Evolutionary conservation across 2,797 vertebrate species (phyloP).

Genomic region (Ctenopoma multispine): DNA sequence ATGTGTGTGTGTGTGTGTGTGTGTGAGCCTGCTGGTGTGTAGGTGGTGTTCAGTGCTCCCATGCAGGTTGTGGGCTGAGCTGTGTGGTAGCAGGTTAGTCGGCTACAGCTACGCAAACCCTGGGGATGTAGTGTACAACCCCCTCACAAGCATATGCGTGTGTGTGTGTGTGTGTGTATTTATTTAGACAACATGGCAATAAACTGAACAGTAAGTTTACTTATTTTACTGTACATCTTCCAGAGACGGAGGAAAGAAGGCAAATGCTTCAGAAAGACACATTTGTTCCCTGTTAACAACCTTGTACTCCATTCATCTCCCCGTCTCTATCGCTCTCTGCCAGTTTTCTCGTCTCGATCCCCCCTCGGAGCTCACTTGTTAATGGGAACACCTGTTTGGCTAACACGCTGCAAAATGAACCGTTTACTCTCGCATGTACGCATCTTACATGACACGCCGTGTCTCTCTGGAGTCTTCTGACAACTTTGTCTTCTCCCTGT

Average conservation of each 20-base stretch:
- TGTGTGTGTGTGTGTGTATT: slow-evolving; percentile 30
- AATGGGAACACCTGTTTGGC: slow-evolving; percentile 81
- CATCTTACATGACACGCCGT: slow-evolving; percentile 44
- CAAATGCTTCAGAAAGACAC: slow-evolving; percentile 42
- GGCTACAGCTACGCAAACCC: slow-evolving; percentile 63
- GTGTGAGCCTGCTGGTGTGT: slow-evolving; percentile 66
- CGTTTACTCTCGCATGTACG: slow-evolving; percentile 62
- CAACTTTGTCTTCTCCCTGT: slow-evolving; percentile 54
- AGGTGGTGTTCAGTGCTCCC: slow-evolving; percentile 71
- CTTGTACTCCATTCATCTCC: slow-evolving; percentile 55
- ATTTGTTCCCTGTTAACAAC: slow-evolving; percentile 47
- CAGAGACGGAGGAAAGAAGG: slow-evolving; percentile 39
- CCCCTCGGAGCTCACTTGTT: slow-evolving; percentile 72
- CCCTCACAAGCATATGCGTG: slow-evolving; percentile 57
- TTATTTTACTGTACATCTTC: slow-evolving; percentile 14
- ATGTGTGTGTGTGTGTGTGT: slow-evolving; percentile 56
- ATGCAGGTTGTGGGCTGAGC: slow-evolving; percentile 77
- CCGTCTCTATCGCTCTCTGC: slow-evolving; percentile 42
- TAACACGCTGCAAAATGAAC: slow-evolving; percentile 70
- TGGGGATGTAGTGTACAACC: slow-evolving; percentile 52
- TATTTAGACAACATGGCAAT: slow-evolving; percentile 32
- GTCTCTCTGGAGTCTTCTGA: slow-evolving; percentile 60
- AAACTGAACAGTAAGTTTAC: slow-evolving; percentile 11
- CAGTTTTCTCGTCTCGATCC: slow-evolving; percentile 46
- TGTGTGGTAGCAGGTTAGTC: slow-evolving; percentile 81